Conservation (phyloP, 2,888 invertebrate species). For the Eremobia ochroleuca region DNA sequence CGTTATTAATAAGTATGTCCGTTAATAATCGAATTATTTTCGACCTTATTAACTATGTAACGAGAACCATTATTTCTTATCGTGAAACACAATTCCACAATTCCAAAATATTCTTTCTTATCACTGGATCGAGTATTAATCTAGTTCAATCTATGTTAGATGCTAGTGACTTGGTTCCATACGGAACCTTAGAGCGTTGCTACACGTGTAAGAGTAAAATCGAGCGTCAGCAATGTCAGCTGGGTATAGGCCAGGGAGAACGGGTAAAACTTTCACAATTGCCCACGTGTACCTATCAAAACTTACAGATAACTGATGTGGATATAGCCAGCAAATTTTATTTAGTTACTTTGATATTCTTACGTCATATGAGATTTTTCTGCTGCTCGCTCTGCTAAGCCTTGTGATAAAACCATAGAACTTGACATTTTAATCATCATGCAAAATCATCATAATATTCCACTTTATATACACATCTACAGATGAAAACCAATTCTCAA, state of each 20-base stretch:
- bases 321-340: neutral
- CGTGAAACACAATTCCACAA: neutral
- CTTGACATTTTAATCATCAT: neutral
- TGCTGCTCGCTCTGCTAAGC: neutral
- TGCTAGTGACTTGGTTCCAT: neutral
- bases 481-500: neutral
- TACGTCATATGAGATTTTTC: no score
- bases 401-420: neutral
- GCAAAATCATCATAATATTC: neutral
- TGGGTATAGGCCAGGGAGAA: conserved; percentile 12
- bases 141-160: conserved; percentile 1
- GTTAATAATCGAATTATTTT: neutral
- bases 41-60: conserved; percentile 6
- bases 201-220: conserved; percentile 16
- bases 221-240: neutral
- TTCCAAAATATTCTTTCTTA: neutral
- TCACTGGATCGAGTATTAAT: conserved; percentile 17
- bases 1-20: neutral
- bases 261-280: neutral
- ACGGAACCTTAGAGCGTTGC: neutral
- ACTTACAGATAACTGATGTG: neutral
- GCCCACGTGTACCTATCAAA: neutral
- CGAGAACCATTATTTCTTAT: neutral
- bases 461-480: neutral
- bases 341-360: neutral